Evolutionary conservation across 2,888 invertebrate species (phyloP), one percentile per base, ranked within the genome.

Genomic region (Myathropa florea): DNA sequence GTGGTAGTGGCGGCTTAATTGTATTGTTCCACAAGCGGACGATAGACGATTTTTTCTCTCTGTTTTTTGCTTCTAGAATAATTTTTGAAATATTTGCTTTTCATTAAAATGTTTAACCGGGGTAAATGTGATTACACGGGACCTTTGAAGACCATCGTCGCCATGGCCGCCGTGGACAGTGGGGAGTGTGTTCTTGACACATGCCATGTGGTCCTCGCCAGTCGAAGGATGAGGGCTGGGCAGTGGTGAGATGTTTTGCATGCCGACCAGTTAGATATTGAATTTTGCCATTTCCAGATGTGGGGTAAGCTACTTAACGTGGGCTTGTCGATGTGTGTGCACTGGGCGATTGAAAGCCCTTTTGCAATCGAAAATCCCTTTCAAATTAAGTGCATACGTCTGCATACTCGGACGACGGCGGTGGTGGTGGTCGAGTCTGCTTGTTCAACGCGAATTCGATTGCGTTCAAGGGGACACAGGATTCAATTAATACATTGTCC

Each of bases 21-120:
- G 77, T 85, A 85, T 81, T 85, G 72, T 78, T 81, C 76, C 53
- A 71, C 28, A 36, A 7, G 12, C 53, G 70, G 33, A 33, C 30
- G 24, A 23, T 23, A 55, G 26, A n/a, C n/a, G 30, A 6, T 63
- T 12, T 33, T 55, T 36, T 12, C 21, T 26, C 53, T 2, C 21
- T 14, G 60, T 60, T 70, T 64, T 70, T 46, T 46, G 46, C 1
- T 7, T 76, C 72, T 73, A 46, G 71, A 76, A 71, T 12, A 12
- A 55, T 61, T 77, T 81, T 70, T 65, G 82, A 70, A 85, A 85
- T 85, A 85, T 85, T 85, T 85, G 73, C 85, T 81, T 85, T 85
- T 85, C 85, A 85, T 85, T 85, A 82, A 73, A 85, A 77, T 76
- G 60, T 46, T 61, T n/a, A 60, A 72, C 63, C 18, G 68, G 53